Percentiles rank a stretch among this genome's conserved stretches.
Conservation (phyloP, 92 coral and sea anemone species). For the Phenganax marumi region DNA sequence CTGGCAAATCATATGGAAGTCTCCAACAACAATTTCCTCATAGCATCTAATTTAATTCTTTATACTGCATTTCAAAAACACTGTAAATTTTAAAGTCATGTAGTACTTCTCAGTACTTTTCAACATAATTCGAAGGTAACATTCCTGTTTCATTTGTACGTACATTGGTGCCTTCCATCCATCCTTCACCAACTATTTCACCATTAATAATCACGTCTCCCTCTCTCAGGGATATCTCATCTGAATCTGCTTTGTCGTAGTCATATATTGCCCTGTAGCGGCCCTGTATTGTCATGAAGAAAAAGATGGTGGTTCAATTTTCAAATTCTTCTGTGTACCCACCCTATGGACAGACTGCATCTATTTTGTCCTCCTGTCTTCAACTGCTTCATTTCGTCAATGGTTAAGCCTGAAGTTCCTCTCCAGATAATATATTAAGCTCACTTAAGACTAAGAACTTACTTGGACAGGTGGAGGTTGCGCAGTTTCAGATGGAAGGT, state of each 20-base stretch:
- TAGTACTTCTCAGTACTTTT: constrained; percentile 32
- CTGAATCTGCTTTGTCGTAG: constrained; percentile 77
- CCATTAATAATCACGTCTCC: constrained; percentile 73
- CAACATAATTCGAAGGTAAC: constrained; percentile 96
- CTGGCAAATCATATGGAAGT: no score
- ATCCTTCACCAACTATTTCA: constrained; percentile 85
- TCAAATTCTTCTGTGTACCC: no score
- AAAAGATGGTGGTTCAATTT: neutral
- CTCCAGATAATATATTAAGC: no score
- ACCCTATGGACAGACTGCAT: no score
- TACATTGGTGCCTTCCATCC: constrained; percentile 86
- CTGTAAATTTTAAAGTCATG: neutral
- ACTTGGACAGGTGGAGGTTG: constrained; percentile 27
- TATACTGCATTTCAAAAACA: neutral
- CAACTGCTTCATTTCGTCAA: no score
- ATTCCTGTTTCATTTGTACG: constrained; percentile 89
- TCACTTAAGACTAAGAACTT: neutral
- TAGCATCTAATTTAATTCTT: neutral
- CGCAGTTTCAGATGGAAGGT: neutral
- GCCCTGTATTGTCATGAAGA: constrained; percentile 36
- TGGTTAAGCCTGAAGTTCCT: no score
- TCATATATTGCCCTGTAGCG: constrained; percentile 81
- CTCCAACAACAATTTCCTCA: neutral
- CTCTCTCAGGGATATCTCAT: constrained; percentile 78
- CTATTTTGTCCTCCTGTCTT: no score